Evolutionary conservation across 2,888 invertebrate genomes (phyloP).

Genomic region (Diplazon laetatorius): DNA sequence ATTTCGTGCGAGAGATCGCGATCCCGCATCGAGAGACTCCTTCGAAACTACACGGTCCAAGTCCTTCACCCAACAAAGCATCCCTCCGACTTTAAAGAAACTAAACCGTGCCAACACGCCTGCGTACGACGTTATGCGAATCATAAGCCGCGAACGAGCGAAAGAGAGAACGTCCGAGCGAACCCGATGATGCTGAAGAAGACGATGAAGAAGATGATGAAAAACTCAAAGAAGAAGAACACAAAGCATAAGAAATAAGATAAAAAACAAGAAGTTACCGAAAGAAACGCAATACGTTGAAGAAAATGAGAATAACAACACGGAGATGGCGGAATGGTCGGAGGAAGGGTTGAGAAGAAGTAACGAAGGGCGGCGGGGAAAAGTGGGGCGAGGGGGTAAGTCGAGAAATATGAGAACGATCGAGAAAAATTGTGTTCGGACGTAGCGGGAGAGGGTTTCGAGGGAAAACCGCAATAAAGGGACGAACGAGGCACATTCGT

Average conservation of each 20-base stretch:
- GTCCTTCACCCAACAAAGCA: too few relatives aligned
- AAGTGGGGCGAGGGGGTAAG: background rate
- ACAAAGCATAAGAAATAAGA: background rate
- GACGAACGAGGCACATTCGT: conserved; percentile 41
- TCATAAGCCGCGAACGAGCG: background rate
- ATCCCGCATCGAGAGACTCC: too few relatives aligned
- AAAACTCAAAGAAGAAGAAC: conserved; percentile 17
- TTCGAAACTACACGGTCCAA: too few relatives aligned
- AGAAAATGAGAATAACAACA: conserved; percentile 38
- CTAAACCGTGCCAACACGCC: conserved; percentile 36
- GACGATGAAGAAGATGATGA: background rate
- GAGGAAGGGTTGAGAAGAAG: too few relatives aligned
- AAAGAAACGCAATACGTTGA: conserved; percentile 33
- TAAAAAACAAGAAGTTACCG: conserved; percentile 2
- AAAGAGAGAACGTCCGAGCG: background rate
- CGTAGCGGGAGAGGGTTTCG: conserved; percentile 8
- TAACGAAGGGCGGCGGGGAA: background rate
- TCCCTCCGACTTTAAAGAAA: too few relatives aligned
- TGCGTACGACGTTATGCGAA: background rate
- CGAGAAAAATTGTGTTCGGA: background rate
- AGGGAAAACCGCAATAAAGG: conserved; percentile 46
- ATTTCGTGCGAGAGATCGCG: conserved; percentile 46
- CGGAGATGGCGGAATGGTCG: too few relatives aligned
- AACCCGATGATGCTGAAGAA: too few relatives aligned
- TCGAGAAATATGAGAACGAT: conserved; percentile 26